Evolutionary conservation across 2,113 vertebrate species (phyloP).

Genomic region (Nothocercus nigrocapillus): DNA sequence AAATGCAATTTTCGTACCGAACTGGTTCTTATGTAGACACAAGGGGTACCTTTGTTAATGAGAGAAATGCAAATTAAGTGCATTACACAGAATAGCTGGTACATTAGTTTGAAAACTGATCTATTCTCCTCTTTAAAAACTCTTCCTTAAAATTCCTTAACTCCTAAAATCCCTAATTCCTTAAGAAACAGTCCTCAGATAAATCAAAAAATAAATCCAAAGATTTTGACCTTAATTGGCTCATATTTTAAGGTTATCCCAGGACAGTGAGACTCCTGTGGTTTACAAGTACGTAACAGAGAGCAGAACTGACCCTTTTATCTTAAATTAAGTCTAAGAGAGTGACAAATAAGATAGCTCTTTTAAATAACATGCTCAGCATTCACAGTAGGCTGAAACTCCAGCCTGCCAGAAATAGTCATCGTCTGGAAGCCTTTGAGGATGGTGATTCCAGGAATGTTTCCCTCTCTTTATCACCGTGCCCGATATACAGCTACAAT

Average conservation of each 20-base stretch:
- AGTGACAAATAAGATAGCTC: conserved; percentile 1
- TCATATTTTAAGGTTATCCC: not conserved
- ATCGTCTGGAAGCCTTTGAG: rapidly evolving
- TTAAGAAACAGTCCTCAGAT: not conserved
- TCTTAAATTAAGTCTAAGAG: conserved; percentile 6
- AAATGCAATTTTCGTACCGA: not conserved
- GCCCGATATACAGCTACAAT: not conserved
- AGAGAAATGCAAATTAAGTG: not conserved
- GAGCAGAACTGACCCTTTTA: conserved; percentile 14
- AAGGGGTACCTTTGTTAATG: not conserved
- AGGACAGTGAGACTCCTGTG: not conserved
- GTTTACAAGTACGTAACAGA: not conserved
- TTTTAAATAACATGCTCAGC: not conserved
- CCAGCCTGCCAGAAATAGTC: not conserved
- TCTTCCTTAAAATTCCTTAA: too few species aligned
- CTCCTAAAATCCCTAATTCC: too few species aligned
- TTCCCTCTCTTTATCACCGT: not conserved
- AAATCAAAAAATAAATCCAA: not conserved
- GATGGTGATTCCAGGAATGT: not conserved
- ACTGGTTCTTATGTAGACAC: not conserved
- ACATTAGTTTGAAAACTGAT: not conserved
- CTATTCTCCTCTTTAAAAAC: not conserved
- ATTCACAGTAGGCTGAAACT: not conserved
- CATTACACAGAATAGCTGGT: not conserved
- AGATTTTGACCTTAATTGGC: not conserved